phyloP scores from a whole-genome alignment of 2,113 vertebrate genomes.

The Oxyura jamaicensis region DNA sequence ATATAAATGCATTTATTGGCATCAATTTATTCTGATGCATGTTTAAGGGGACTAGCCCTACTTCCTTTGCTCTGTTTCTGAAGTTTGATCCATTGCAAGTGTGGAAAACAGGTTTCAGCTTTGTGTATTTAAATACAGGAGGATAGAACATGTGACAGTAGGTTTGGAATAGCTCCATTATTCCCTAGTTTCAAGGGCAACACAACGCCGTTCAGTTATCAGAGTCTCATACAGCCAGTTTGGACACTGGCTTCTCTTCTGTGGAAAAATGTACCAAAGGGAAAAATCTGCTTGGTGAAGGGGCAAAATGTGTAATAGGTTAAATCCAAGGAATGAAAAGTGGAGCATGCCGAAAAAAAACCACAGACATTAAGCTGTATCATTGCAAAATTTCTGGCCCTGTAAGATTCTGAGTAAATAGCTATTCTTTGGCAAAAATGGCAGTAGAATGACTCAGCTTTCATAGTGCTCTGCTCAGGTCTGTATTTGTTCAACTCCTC shows the following conservation, averaged over 20 bases:
- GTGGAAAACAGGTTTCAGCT: neutral
- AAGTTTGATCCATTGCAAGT: neutral
- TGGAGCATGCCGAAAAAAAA: neutral
- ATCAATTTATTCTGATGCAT: neutral
- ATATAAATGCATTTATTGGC: neutral
- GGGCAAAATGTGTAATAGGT: neutral
- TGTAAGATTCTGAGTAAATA: neutral
- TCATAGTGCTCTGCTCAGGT: neutral
- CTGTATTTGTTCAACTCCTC: neutral
- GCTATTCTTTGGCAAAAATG: neutral
- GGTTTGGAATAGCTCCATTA: neutral
- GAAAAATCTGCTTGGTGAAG: neutral
- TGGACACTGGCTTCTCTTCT: neutral
- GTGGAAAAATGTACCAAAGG: neutral
- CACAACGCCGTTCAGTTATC: neutral
- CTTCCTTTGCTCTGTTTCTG: neutral
- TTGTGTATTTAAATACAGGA: neutral
- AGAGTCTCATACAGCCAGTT: neutral
- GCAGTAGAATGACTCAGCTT: neutral
- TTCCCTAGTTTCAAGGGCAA: neutral
- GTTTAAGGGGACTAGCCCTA: neutral
- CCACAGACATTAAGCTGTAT: neutral
- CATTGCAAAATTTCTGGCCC: neutral
- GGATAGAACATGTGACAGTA: neutral
- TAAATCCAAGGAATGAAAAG: neutral